Evolutionary conservation across 2,797 vertebrate genomes (phyloP).

Genomic region (Melanotaenia maccullochi): DNA sequence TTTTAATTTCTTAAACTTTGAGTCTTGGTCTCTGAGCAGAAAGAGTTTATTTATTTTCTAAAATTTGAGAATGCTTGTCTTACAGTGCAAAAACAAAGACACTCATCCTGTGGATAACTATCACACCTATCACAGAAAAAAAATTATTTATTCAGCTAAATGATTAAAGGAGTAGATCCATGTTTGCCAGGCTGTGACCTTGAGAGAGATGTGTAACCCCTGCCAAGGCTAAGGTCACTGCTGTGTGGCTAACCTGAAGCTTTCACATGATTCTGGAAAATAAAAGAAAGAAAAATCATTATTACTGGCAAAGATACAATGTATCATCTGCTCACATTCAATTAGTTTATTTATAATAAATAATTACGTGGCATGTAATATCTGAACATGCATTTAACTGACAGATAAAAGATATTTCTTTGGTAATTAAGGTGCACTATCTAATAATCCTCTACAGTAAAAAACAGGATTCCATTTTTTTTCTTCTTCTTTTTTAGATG

Average conservation of each 20-base stretch:
- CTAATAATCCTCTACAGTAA: neutral
- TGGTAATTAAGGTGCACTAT: neutral
- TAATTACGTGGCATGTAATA: neutral
- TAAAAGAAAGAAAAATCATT: neutral
- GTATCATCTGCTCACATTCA: neutral
- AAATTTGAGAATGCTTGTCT: slow-evolving; percentile 58
- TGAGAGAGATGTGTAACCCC: neutral
- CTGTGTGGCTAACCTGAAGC: slow-evolving; percentile 1
- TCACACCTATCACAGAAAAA: neutral
- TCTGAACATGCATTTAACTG: neutral
- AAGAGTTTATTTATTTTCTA: neutral
- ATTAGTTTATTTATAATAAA: slow-evolving; percentile 50
- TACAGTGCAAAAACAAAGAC: slow-evolving; percentile 53
- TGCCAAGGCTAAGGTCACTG: neutral
- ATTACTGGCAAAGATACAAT: slow-evolving; percentile 26
- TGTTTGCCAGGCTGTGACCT: neutral
- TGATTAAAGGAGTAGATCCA: neutral
- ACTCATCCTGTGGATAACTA: neutral
- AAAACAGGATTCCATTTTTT: neutral
- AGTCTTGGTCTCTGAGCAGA: slow-evolving; percentile 8
- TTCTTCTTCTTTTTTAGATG: neutral
- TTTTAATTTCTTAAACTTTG: neutral
- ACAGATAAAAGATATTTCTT: neutral
- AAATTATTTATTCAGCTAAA: neutral
- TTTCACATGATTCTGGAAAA: slow-evolving; percentile 10